A percentile compares a stretch with the other conserved stretches of the same genome.
These are phyloP conservation scores for Sylvilagus floridanus DNA, from an alignment of 2,797 vertebrate genomes.

Conservation along the genomic window DNA sequence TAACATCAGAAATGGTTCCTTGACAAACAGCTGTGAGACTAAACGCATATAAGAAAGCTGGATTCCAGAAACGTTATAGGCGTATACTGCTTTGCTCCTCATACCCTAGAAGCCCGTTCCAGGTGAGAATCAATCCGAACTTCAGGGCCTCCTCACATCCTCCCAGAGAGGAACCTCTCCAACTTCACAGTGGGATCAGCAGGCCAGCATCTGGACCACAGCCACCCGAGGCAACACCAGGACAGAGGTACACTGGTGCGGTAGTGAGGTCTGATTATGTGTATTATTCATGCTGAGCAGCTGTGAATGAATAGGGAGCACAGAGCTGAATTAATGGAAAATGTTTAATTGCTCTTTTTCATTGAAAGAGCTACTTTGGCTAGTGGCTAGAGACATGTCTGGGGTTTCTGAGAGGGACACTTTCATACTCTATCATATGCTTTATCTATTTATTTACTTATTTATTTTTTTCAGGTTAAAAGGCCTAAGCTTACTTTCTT, in stretches of 20 bases:
- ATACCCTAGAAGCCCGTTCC: not conserved
- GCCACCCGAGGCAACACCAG: not conserved
- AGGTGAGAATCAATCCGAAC: not conserved
- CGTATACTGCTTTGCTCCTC: not conserved
- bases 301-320: not conserved
- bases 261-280: not conserved
- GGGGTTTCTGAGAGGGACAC: not conserved
- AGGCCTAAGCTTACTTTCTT: conserved; percentile 21
- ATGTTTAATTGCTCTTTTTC: not conserved
- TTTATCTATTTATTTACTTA: not conserved
- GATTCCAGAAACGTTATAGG: not conserved
- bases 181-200: not conserved
- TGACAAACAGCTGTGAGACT: conserved; percentile 40
- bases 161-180: not conserved
- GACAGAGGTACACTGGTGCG: not conserved
- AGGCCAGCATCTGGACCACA: not conserved
- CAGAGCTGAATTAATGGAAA: not conserved
- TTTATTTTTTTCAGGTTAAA: not conserved
- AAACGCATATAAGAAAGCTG: not conserved
- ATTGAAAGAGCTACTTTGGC: not conserved
- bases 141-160: not conserved
- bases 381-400: not conserved
- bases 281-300: not conserved
- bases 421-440: not conserved
- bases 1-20: conserved; percentile 56